Base-by-base conservation (phyloP, 2,888 invertebrate genomes). In the Sericinus montela region DNA sequence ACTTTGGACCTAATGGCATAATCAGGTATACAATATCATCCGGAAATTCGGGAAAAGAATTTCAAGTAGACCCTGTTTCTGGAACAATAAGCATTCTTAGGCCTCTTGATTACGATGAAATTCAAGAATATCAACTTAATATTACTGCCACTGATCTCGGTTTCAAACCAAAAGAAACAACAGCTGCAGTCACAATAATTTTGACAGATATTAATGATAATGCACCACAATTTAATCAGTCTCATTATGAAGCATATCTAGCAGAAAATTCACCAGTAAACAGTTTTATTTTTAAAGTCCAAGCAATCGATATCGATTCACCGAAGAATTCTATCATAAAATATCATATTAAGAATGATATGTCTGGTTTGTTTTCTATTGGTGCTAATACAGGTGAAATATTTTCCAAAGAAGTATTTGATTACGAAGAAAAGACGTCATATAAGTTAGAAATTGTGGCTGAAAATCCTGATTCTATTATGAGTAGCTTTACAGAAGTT, bases 191-290 rank as follows among this genome's bases (percentile, higher is more conserved):
- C 6, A 95, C 95, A 0, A 94, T 98, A 0, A 94, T 94, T 45
- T 89, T 98, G 1, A 96, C 95, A 0, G 98, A 98, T 71, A 95
- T 98, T 30, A 98, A 97, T 69, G 97, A 98, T 68, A 98, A 98
- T 75, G 93, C 96, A 8, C 98, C 98, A 0, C 85, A 90, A 10
- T 98, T 98, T 69, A 94, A 95, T 73, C 93, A 94, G 70, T 90
- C 92, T 0, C 80, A 90, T 43, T 97, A 95, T 69, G 91, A 94
- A 60, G 95, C 95, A 0, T 94, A 91, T 67, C 82, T 98, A 36
- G 91, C 93, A 0, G 98, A 98, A 87, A 98, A 98, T 72, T 91
- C 94, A 10, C 93, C 94, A 0, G 80, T 92, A 0, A 93, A 94
- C 45, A 93, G 93, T 53, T 91, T 92, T 58, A 94, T 97, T 8